These are phyloP conservation scores for Sturnus vulgaris DNA, from an alignment of 2,113 vertebrate species.

Conservation along the genomic window DNA sequence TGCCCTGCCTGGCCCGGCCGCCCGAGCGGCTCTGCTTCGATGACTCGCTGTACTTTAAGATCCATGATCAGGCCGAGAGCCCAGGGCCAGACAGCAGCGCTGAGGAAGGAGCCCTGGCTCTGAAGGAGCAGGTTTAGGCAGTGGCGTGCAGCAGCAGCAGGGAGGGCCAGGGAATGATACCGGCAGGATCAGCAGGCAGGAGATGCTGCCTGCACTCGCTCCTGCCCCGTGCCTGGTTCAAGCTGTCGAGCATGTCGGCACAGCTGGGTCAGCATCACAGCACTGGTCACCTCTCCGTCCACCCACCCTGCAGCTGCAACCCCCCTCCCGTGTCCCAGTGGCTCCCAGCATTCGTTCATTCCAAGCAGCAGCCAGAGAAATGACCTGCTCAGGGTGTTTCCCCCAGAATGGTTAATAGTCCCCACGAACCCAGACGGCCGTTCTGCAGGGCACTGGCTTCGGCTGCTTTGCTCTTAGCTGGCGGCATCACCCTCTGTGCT, in stretches of 20 bases:
- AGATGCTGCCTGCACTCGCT: fast-evolving
- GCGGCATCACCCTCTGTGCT: fast-evolving
- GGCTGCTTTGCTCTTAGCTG: fast-evolving
- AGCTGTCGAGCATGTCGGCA: fast-evolving
- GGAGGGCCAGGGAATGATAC: background rate
- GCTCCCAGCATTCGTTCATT: background rate
- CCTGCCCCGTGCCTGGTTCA: fast-evolving
- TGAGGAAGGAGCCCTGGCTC: background rate
- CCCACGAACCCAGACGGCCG: fast-evolving
- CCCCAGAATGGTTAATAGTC: fast-evolving
- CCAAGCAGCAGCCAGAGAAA: fast-evolving
- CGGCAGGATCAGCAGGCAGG: background rate
- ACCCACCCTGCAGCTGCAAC: background rate
- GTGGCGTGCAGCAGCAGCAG: fast-evolving
- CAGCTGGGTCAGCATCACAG: fast-evolving
- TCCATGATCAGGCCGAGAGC: conserved; percentile 7
- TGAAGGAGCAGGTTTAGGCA: background rate
- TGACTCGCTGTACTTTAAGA: conserved; percentile 75
- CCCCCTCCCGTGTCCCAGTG: background rate
- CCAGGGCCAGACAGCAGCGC: fast-evolving
- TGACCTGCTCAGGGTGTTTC: background rate
- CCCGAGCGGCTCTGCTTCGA: conserved; percentile 76
- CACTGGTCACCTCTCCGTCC: fast-evolving
- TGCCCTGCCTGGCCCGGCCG: conserved; percentile 70
- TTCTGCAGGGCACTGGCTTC: fast-evolving